Conservation (phyloP, 2,113 vertebrate species). For the Phoenicopterus ruber region DNA sequence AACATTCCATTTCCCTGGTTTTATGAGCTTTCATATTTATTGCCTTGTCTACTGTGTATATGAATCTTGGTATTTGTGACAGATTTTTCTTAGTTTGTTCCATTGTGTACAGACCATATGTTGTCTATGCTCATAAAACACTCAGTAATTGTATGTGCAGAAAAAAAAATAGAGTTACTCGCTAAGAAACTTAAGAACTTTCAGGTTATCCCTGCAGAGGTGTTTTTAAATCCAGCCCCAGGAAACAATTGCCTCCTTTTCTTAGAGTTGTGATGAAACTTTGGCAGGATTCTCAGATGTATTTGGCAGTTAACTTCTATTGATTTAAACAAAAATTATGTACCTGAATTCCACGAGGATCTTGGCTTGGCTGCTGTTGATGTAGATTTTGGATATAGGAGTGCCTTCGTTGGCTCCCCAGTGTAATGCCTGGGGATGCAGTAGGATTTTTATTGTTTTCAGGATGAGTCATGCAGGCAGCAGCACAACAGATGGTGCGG, state of each 20-base stretch:
- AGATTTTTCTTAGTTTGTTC: conserved; percentile 9
- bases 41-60: background rate
- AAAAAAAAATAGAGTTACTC: background rate
- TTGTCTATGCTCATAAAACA: conserved; percentile 19
- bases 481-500: conserved; percentile 21
- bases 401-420: background rate
- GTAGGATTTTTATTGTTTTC: conserved; percentile 44
- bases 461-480: conserved; percentile 48
- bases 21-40: conserved; percentile 45
- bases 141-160: background rate
- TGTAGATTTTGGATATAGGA: conserved; percentile 22
- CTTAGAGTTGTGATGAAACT: background rate
- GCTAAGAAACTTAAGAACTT: conserved; percentile 14
- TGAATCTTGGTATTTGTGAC: conserved; percentile 1
- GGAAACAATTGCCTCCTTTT: conserved; percentile 21
- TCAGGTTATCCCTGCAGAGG: conserved; percentile 15
- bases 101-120: background rate
- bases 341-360: conserved; percentile 27
- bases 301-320: conserved; percentile 10
- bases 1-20: background rate
- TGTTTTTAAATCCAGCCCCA: conserved; percentile 31
- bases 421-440: background rate
- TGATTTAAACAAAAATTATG: conserved; percentile 44
- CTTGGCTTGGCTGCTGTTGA: conserved; percentile 7
- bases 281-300: conserved; percentile 17